Base-by-base conservation (phyloP, 1,140 invertebrate genomes). In the Drosophila sp. region DNA sequence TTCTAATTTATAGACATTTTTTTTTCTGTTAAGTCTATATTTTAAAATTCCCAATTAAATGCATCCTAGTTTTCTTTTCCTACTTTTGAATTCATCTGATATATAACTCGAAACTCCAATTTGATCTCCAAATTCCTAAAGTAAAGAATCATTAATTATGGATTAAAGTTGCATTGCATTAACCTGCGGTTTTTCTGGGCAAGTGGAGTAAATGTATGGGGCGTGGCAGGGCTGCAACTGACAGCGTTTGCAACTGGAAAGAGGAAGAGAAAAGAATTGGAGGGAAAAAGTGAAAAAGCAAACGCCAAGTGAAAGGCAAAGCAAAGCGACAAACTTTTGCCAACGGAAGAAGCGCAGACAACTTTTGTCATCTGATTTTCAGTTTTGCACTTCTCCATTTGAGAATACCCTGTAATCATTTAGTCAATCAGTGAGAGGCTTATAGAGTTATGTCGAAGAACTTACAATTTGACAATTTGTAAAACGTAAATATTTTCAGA, bases 331-430 rank as follows among this genome's bases (percentile, higher is more conserved):
- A 86, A 86, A 78, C 63, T 86, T 86, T 81, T 65, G 70, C 75
- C 58, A 57, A 74, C 29, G 36, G 46, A 32, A 50, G 72, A 70
- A 70, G 70, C 29, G 65, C 65, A 63, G 79, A 78, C 82, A 86
- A 86, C 82, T 87, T 87, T 87, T 87, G 82, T 89, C 82, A 87
- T 79, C 83, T 78, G 75, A 67, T 75, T 78, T 54, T 58, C 75
- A 70, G 70, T 62, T 73, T 72, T 72, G 53, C 63, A 75, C 71
- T 84, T 72, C 48, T 73, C 41, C 45, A 13, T 48, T 43, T 51
- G 36, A 16, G 0, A 1, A 45, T 59, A 51, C 46, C 70, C 70
- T 67, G 38, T 53, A 21, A 6, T 4, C 7, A 40, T 21, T 4
- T 7, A 53, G 5, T 21, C 1, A 21, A 21, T 21, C 21, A 21